Conservation (phyloP, 2,113 vertebrate genomes). For the Seriola aureovittata region DNA sequence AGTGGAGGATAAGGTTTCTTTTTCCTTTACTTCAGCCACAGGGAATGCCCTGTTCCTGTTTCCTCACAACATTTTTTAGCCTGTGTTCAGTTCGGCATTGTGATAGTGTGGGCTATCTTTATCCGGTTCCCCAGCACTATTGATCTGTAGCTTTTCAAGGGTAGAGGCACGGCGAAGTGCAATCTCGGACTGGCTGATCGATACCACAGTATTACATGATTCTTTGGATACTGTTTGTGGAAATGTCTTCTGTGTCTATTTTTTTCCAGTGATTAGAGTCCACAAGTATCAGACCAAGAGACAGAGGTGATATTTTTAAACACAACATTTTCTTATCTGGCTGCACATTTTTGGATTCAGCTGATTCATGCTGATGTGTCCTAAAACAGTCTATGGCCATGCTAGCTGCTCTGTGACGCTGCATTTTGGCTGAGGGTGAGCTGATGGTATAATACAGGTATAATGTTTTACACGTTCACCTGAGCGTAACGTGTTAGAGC, state of each 20-base stretch:
- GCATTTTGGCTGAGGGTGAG: background rate
- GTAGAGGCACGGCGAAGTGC: constrained; percentile 32
- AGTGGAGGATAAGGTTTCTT: constrained; percentile 46
- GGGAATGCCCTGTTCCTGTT: constrained; percentile 55
- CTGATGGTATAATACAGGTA: background rate
- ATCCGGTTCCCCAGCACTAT: constrained; percentile 55
- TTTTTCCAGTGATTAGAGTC: constrained; percentile 13
- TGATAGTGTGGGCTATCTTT: constrained; percentile 58
- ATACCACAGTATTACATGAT: constrained; percentile 36
- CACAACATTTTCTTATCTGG: background rate
- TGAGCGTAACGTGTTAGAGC: background rate
- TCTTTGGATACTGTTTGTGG: constrained; percentile 47
- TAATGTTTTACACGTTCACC: background rate
- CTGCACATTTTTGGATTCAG: no score
- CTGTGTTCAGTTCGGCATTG: constrained; percentile 25
- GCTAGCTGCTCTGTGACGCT: background rate
- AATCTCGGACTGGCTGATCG: constrained; percentile 38
- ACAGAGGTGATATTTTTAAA: background rate
- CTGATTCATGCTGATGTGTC: no score
- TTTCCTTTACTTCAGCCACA: constrained; percentile 38
- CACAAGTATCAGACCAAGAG: background rate
- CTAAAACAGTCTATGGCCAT: background rate
- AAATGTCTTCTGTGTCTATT: constrained; percentile 34
- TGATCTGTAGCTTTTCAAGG: constrained; percentile 50
- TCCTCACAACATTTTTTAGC: constrained; percentile 32